Percentiles rank a stretch among this genome's conserved stretches.
phyloP scores from a whole-genome alignment of 2,888 invertebrate species.

The Imbricaverruca yamaguchii region DNA sequence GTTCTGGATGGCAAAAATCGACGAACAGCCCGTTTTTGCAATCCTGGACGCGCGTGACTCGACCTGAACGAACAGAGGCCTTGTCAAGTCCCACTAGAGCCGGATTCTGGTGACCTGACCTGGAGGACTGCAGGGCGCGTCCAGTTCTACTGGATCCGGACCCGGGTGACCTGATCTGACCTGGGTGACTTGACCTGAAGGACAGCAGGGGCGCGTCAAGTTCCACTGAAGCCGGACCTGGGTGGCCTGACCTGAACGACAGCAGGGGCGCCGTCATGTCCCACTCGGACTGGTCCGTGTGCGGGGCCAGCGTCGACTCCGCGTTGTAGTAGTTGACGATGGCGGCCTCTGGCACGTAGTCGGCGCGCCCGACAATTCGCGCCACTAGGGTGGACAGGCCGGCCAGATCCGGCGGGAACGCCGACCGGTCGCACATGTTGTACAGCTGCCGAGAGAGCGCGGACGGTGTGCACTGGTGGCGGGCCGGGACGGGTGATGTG shows the following conservation, averaged over 20 bases:
- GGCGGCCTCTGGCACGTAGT: slow-evolving; percentile 78
- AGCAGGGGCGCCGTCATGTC: slow-evolving; percentile 79
- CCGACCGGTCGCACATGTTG: slow-evolving; percentile 38
- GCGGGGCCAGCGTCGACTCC: slow-evolving; percentile 85
- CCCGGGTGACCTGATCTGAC: slow-evolving; percentile 51
- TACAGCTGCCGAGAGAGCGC: background rate
- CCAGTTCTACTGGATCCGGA: no score
- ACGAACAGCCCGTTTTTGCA: no score
- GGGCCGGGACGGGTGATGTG: background rate
- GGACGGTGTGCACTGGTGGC: background rate
- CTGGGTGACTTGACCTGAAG: no score
- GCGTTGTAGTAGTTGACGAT: slow-evolving; percentile 94
- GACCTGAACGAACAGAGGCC: no score
- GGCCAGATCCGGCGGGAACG: slow-evolving; percentile 20
- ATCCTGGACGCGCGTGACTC: no score
- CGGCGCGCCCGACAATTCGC: slow-evolving; percentile 26
- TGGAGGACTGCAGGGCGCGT: no score
- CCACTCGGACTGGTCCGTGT: slow-evolving; percentile 88
- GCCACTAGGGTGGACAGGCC: slow-evolving; percentile 16
- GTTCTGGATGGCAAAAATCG: no score
- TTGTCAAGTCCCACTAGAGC: no score
- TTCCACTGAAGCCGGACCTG: no score
- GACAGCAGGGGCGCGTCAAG: no score
- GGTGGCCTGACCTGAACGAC: slow-evolving; percentile 62
- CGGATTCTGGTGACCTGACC: no score